A percentile compares a stretch with the other conserved stretches of the same genome.
Evolutionary conservation across 2,113 vertebrate species (phyloP).

Genomic region (Okapia johnstoni): DNA sequence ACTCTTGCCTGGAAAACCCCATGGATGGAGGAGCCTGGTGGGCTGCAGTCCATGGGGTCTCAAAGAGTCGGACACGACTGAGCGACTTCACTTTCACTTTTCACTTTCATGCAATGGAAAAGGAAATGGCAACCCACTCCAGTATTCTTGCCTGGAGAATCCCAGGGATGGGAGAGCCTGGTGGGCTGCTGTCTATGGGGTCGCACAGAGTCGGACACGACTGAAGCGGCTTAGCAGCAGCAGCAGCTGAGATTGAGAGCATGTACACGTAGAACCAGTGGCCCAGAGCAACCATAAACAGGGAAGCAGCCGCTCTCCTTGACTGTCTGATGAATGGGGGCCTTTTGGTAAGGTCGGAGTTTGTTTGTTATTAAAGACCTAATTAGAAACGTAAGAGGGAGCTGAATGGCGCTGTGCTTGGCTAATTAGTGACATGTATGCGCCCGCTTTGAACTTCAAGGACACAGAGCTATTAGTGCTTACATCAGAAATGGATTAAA

Average conservation of each 20-base stretch:
- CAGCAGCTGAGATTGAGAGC: not conserved
- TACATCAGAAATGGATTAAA: slow-evolving; percentile 93
- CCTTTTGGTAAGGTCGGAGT: slow-evolving; percentile 85
- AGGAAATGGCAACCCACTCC: too few species aligned
- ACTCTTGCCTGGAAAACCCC: too few species aligned
- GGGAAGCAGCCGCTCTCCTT: slow-evolving; percentile 64
- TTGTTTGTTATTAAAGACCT: slow-evolving; percentile 95
- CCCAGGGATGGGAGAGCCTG: too few species aligned
- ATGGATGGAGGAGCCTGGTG: too few species aligned
- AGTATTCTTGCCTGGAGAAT: too few species aligned
- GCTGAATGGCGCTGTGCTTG: slow-evolving; percentile 85
- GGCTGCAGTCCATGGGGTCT: too few species aligned
- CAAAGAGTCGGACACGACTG: too few species aligned
- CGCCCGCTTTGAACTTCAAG: slow-evolving; percentile 93
- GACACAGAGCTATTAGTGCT: slow-evolving; percentile 89
- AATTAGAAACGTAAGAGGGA: slow-evolving; percentile 92
- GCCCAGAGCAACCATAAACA: not conserved
- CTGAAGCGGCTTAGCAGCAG: too few species aligned
- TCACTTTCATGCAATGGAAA: too few species aligned
- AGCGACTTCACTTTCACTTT: too few species aligned
- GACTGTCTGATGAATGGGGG: slow-evolving; percentile 80
- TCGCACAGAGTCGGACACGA: too few species aligned
- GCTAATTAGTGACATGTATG: slow-evolving; percentile 91
- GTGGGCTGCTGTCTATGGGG: too few species aligned
- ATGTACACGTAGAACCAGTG: not conserved